Evolutionary conservation across 2,113 vertebrate genomes (phyloP).

Genomic region (Oncorhynchus mykiss): DNA sequence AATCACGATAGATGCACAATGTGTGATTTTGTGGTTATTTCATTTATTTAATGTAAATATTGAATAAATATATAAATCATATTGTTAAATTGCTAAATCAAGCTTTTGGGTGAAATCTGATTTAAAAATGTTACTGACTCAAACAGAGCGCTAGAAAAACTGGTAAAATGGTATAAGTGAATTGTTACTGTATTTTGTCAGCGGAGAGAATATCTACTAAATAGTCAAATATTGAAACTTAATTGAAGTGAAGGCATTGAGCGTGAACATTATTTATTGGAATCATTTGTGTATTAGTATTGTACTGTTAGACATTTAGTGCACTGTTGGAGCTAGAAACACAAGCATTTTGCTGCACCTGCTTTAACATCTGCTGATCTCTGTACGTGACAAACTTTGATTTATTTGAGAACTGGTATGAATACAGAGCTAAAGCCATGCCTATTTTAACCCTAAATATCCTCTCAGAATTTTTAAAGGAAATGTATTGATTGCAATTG

Average conservation of each 20-base stretch:
- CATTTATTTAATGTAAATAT: conserved; percentile 61
- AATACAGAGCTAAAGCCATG: not conserved
- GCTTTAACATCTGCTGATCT: too few relatives aligned
- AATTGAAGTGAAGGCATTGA: not conserved
- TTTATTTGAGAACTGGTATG: not conserved
- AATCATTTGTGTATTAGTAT: not conserved
- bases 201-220: not conserved
- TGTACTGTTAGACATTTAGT: too few relatives aligned
- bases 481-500: conserved; percentile 19
- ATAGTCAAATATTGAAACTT: not conserved
- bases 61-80: conserved; percentile 16
- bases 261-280: too few relatives aligned
- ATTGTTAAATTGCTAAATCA: conserved; percentile 16
- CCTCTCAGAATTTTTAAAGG: conserved; percentile 5
- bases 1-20: conserved; percentile 29
- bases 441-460: conserved; percentile 8
- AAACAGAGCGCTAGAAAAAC: not conserved
- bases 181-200: too few relatives aligned
- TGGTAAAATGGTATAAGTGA: too few relatives aligned
- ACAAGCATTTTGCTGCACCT: too few relatives aligned
- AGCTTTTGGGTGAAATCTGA: conserved; percentile 18
- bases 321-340: too few relatives aligned
- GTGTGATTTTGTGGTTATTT: conserved; percentile 35
- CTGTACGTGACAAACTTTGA: not conserved
- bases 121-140: conserved; percentile 18